A percentile compares a stretch with the other conserved stretches of the same genome.
Conservation (phyloP, 2,113 vertebrate genomes). For the Gymnarchus niloticus region DNA sequence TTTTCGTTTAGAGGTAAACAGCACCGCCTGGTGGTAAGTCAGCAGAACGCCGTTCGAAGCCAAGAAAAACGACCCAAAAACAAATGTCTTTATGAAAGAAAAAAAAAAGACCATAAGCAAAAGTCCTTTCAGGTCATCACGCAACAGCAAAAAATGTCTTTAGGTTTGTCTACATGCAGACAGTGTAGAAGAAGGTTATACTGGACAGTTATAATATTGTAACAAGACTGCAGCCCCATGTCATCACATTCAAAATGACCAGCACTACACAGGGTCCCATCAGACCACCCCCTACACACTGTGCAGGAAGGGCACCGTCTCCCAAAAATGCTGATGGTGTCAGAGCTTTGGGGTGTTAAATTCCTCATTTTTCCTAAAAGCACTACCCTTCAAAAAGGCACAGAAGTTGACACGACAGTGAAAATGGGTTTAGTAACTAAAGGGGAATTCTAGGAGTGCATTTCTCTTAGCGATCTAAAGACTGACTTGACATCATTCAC, state of each 20-base stretch:
- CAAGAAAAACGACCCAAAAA: background rate
- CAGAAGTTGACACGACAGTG: background rate
- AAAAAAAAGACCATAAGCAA: background rate
- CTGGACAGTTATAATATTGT: background rate
- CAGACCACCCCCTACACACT: background rate
- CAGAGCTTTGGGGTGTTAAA: background rate
- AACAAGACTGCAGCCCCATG: background rate
- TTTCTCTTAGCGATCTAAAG: background rate
- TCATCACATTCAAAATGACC: no score
- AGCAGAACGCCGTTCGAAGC: background rate
- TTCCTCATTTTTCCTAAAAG: constrained; percentile 16
- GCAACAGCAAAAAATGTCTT: background rate
- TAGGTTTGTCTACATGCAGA: background rate
- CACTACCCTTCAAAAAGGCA: background rate
- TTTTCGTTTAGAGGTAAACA: background rate
- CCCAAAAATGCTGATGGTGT: background rate
- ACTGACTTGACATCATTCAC: no score
- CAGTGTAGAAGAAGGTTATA: background rate
- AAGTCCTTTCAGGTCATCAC: background rate
- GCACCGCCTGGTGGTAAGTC: constrained; percentile 56
- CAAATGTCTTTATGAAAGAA: background rate
- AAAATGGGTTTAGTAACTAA: background rate
- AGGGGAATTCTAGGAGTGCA: background rate
- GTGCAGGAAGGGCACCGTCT: background rate
- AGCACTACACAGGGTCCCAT: background rate